These are phyloP conservation scores for Phallusia fumigata DNA, from an alignment of 23 tunicate genomes.

Conservation along the genomic window DNA sequence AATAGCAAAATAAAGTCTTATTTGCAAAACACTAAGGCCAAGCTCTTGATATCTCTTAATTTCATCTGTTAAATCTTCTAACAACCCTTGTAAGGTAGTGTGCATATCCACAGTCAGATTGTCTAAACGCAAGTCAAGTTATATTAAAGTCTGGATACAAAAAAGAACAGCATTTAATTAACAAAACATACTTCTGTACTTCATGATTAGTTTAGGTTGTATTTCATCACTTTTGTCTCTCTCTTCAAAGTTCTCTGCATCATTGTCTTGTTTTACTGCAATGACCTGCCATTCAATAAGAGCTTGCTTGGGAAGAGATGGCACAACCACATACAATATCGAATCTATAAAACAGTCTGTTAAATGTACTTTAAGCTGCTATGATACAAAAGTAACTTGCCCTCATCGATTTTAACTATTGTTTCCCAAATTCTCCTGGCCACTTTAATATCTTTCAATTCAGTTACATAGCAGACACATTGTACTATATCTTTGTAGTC, in stretches of 20 bases:
- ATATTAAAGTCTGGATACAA: not conserved
- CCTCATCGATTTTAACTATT: not conserved
- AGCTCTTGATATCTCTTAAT: not conserved
- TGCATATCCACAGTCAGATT: not conserved
- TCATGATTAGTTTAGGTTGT: not conserved
- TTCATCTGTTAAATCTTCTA: not conserved
- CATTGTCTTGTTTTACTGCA: conserved; percentile 16
- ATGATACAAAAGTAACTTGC: not conserved
- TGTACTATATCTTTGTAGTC: conserved; percentile 18
- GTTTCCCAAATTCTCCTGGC: conserved; percentile 39
- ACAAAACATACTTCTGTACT: not conserved
- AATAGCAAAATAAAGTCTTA: too few species aligned
- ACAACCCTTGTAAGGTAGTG: not conserved
- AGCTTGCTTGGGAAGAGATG: conserved; percentile 55
- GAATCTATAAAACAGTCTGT: not conserved
- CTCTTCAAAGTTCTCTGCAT: not conserved
- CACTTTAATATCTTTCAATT: conserved; percentile 8
- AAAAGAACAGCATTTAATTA: not conserved
- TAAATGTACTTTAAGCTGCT: too few species aligned
- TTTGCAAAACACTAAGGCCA: not conserved
- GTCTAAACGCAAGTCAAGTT: not conserved
- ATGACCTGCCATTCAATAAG: conserved; percentile 80
- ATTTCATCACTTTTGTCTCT: not conserved
- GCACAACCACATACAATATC: conserved; percentile 47
- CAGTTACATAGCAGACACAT: conserved; percentile 68